Percentiles rank a stretch among this genome's conserved stretches.
Evolutionary conservation across 2,113 vertebrate genomes (phyloP).

Genomic region (Phoenicopterus ruber): DNA sequence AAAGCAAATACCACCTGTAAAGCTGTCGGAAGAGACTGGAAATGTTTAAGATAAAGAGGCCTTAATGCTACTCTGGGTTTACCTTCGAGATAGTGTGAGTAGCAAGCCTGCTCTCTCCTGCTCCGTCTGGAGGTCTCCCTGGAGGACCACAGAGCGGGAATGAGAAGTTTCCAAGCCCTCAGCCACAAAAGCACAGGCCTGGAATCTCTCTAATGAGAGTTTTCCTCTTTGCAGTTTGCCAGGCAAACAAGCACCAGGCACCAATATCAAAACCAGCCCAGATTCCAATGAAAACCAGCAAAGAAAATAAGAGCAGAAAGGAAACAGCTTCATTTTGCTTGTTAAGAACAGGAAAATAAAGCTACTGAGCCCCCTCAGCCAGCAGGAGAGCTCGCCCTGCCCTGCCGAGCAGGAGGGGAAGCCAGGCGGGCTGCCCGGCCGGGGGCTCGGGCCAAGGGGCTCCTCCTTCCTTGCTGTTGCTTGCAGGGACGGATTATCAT

Average conservation of each 20-base stretch:
- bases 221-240: constrained; percentile 47
- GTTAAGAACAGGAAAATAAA: neutral
- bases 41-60: neutral
- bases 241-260: constrained; percentile 45
- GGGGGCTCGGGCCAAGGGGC: neutral
- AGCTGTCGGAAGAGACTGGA: neutral
- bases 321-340: neutral
- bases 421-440: accelerated
- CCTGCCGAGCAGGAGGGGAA: neutral
- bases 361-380: neutral
- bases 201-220: constrained; percentile 43
- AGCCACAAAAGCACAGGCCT: constrained; percentile 35
- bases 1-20: neutral
- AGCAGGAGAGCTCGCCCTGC: neutral
- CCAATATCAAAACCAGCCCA: constrained; percentile 37
- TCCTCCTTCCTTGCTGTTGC: neutral
- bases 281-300: constrained; percentile 38
- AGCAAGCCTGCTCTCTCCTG: neutral
- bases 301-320: neutral
- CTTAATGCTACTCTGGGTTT: neutral
- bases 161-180: constrained; percentile 49
- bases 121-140: constrained; percentile 18
- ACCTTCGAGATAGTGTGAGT: accelerated
- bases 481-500: neutral
- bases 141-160: neutral